Base-by-base conservation (phyloP, 1,140 invertebrate species). In the Aphaenogaster floridana region DNA sequence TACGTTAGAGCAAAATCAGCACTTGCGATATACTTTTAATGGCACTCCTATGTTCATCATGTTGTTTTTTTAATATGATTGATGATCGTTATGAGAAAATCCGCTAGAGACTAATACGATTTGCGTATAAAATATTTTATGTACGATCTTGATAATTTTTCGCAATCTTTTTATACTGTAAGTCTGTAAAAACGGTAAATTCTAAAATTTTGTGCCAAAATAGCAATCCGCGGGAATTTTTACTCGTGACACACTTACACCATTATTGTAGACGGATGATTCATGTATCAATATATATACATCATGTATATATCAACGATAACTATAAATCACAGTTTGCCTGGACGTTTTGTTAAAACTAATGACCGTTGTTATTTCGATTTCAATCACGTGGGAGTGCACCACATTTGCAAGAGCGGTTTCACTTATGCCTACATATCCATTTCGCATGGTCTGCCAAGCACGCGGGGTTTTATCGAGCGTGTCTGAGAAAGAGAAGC, bases 321-420 rank as follows among this genome's bases (percentile, higher is more conserved):
- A 59, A 57, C 48, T 57, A 57, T 71, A 64, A 81, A 81, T 81
- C 36, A 63, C 69, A 34, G 34, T 11, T 57, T 2, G 5, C 6
- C 15, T 15, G 69, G 34, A 11, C 54, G 54, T 74, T 84, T 50
- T 50, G 8, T 36, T 72, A 72, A 28, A 84, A 74, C 3, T 74
- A 83, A 83, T 61, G 45, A 76, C 69, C 13, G 34, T 84, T 84
- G 54, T 76, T 84, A 84, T 84, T 83, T 72, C 54, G 39, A 59
- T 83, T 84, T 76, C 42, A 76, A 84, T 84, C n/a, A 63, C 45
- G 42, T 13, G 34, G 48, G 59, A 83, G 42, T 59, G 57, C 42
- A 39, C 34, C 54, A 21, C 54, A 21, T 50, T 84, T 74, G 45
- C 54, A 50, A 74, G 54, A 84, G n/a, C 69, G 80, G 54, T 76